Evolutionary conservation across 92 coral and sea anemone species (phyloP).

Genomic region (Zoanthus sociatus): DNA sequence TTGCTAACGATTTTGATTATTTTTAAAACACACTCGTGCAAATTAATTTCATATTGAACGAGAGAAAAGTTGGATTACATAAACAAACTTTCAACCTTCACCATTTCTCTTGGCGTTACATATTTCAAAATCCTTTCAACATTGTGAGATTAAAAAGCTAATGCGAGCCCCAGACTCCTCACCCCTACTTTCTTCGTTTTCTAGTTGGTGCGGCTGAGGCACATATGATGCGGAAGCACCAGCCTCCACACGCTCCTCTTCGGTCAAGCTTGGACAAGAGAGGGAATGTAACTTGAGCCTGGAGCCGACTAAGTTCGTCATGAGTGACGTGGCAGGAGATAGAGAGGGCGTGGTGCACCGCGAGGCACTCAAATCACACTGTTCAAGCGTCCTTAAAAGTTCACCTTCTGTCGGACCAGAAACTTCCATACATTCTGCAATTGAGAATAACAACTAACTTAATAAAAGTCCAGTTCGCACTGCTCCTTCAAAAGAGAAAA

Average conservation of each 20-base stretch:
- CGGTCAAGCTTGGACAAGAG: conserved; percentile 90
- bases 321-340: conserved; percentile 96
- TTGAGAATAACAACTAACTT: background rate
- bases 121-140: background rate
- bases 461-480: background rate
- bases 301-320: conserved; percentile 84
- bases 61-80: too few relatives aligned
- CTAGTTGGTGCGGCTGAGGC: conserved; percentile 21
- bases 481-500: background rate
- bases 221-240: conserved; percentile 22
- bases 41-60: too few relatives aligned
- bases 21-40: too few relatives aligned
- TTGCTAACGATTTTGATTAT: too few relatives aligned
- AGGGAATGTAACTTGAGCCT: conserved; percentile 81
- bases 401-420: conserved; percentile 89
- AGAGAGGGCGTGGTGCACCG: conserved; percentile 97
- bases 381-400: conserved; percentile 87
- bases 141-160: conserved; percentile 40
- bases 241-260: conserved; percentile 82
- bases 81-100: too few relatives aligned
- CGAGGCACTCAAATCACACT: conserved; percentile 96
- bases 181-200: conserved; percentile 1
- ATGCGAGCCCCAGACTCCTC: conserved; percentile 14
- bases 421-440: conserved; percentile 61
- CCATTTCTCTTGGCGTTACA: too few relatives aligned